These are phyloP conservation scores for Pterocles burchelli DNA, from an alignment of 2,113 vertebrate species.

Conservation along the genomic window DNA sequence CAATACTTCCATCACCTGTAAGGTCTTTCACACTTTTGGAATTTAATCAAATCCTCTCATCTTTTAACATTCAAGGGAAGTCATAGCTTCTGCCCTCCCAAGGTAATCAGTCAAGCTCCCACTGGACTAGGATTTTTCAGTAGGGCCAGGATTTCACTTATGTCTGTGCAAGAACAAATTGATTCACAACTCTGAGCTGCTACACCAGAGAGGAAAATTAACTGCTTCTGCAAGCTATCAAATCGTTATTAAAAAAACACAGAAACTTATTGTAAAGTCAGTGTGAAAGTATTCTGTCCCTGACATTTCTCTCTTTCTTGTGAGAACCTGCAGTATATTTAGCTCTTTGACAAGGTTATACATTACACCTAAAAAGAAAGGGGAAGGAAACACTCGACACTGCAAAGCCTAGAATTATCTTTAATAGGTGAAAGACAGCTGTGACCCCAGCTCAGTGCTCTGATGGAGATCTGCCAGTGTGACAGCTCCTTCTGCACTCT, in stretches of 20 bases:
- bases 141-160: background rate
- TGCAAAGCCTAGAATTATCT: slow-evolving; percentile 62
- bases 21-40: background rate
- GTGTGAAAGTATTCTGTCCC: slow-evolving; percentile 45
- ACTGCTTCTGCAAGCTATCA: slow-evolving; percentile 38
- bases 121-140: background rate
- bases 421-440: slow-evolving; percentile 58
- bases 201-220: slow-evolving; percentile 5
- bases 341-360: slow-evolving; percentile 68
- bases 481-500: slow-evolving; percentile 53
- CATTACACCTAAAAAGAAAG: slow-evolving; percentile 60
- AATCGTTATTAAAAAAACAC: background rate
- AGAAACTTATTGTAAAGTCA: slow-evolving; percentile 38
- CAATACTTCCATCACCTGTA: background rate
- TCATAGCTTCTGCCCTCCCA: background rate
- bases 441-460: slow-evolving; percentile 15
- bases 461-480: slow-evolving; percentile 35
- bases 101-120: background rate
- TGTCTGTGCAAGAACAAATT: background rate
- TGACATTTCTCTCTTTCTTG: slow-evolving; percentile 58
- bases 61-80: background rate
- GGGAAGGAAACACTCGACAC: slow-evolving; percentile 32
- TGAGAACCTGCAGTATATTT: slow-evolving; percentile 48
- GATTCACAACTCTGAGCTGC: slow-evolving; percentile 2
- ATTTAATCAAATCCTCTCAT: background rate